Evolutionary conservation across 1,140 invertebrate genomes (phyloP).

Genomic region (Macrobrachium nipponense): DNA sequence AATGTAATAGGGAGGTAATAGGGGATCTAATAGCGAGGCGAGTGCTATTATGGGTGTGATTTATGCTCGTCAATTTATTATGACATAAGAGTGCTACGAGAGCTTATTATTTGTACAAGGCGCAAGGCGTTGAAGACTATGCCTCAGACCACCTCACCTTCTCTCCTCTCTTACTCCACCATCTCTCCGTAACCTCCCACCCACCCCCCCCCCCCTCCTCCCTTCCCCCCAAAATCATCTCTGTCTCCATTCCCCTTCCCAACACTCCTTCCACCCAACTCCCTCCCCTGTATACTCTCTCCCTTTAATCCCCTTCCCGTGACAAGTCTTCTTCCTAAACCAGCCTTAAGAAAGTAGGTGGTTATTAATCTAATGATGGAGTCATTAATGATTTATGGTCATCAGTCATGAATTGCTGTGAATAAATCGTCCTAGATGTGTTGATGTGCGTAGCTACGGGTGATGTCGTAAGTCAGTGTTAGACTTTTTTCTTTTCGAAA

Average conservation of each 20-base stretch:
- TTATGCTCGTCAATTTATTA: constrained; percentile 16
- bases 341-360: background rate
- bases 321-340: too few species aligned
- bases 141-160: background rate
- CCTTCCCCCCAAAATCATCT: too few species aligned
- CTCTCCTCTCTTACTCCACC: background rate
- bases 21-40: constrained; percentile 1
- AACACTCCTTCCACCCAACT: too few species aligned
- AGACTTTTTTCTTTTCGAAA: too few species aligned
- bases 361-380: background rate
- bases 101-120: constrained; percentile 33
- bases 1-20: too few species aligned
- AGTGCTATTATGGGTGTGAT: constrained; percentile 28
- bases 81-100: background rate
- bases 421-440: too few species aligned
- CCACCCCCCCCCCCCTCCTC: background rate
- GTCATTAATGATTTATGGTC: background rate
- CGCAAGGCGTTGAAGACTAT: constrained; percentile 10
- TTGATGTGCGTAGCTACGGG: too few species aligned
- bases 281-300: too few species aligned
- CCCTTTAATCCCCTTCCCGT: too few species aligned
- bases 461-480: too few species aligned
- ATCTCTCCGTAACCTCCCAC: background rate
- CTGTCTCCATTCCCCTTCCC: too few species aligned
- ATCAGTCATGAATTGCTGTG: too few species aligned